phyloP scores from a whole-genome alignment of 2,797 vertebrate species.

The Acanthis flammea region DNA sequence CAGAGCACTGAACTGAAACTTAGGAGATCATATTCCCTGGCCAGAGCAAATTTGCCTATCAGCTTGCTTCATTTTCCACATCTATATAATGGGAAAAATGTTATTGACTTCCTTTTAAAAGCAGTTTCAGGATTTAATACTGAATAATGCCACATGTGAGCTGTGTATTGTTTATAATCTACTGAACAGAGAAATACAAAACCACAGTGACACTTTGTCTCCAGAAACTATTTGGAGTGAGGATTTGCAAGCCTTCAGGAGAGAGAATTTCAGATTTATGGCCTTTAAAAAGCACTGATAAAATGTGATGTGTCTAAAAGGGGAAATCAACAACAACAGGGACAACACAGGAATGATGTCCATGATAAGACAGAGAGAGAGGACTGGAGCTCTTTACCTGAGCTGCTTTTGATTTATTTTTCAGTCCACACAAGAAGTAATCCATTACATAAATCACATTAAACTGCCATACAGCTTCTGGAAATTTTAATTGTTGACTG shows the following conservation, averaged over 20 bases:
- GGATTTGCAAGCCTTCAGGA: neutral
- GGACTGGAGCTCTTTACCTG: neutral
- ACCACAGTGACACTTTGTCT: neutral
- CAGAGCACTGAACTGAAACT: conserved; percentile 24
- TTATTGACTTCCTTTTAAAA: neutral
- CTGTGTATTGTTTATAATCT: neutral
- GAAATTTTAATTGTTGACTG: neutral
- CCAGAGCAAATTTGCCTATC: conserved; percentile 24
- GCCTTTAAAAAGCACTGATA: neutral
- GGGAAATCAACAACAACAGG: neutral
- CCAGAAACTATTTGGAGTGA: neutral
- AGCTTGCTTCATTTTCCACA: neutral
- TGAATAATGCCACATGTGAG: neutral
- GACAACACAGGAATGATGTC: neutral
- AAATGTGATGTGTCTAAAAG: neutral
- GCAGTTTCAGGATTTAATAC: neutral
- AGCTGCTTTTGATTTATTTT: neutral
- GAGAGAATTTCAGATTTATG: neutral
- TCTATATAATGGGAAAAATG: neutral
- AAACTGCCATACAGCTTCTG: neutral
- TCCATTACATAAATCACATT: neutral
- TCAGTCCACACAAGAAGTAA: neutral
- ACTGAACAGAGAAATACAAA: neutral
- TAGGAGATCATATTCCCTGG: neutral
- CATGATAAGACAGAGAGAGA: neutral